A percentile compares a stretch with the other conserved stretches of the same genome.
Conservation (phyloP, 2,797 vertebrate genomes). For the Yasuhikotakia modesta region DNA sequence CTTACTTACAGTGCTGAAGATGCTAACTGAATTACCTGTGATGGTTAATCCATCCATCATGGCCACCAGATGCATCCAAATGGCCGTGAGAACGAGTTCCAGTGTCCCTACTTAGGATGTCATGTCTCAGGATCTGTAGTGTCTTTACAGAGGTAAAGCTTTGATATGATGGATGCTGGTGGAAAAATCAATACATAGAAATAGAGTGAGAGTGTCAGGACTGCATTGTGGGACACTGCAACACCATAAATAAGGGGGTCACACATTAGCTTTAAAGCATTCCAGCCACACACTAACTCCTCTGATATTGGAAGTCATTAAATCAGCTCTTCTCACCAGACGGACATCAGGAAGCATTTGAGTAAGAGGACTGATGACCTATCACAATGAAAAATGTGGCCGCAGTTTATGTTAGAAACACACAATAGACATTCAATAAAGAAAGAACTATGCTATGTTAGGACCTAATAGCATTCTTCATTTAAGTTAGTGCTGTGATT, state of each 20-base stretch:
- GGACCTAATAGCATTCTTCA: conserved; percentile 24
- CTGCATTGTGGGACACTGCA: conserved; percentile 22
- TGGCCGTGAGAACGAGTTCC: conserved; percentile 11
- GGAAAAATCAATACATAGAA: conserved; percentile 39
- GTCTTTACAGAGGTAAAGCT: conserved; percentile 16
- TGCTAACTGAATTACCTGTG: conserved; percentile 51
- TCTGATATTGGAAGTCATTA: conserved; percentile 41
- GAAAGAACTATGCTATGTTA: conserved; percentile 36
- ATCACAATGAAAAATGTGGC: conserved; percentile 42
- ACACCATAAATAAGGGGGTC: conserved; percentile 35
- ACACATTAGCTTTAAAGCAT: conserved; percentile 22
- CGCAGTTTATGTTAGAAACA: conserved; percentile 42
- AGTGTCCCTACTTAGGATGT: conserved; percentile 36
- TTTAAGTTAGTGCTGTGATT: conserved; percentile 29
- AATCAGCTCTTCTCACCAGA: conserved; percentile 17
- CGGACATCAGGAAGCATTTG: conserved; percentile 15
- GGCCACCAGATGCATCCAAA: conserved; percentile 20
- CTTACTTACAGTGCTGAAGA: conserved; percentile 37
- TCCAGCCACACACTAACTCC: neutral
- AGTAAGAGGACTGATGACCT: conserved; percentile 15
- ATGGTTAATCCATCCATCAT: conserved; percentile 50
- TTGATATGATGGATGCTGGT: conserved; percentile 49
- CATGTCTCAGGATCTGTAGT: conserved; percentile 25
- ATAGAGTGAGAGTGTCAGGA: conserved; percentile 19
- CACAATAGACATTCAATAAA: conserved; percentile 26